Evolutionary conservation across 2,113 vertebrate species (phyloP), one percentile per base, ranked within the genome.

Genomic region (Phalacrocorax pelagicus): DNA sequence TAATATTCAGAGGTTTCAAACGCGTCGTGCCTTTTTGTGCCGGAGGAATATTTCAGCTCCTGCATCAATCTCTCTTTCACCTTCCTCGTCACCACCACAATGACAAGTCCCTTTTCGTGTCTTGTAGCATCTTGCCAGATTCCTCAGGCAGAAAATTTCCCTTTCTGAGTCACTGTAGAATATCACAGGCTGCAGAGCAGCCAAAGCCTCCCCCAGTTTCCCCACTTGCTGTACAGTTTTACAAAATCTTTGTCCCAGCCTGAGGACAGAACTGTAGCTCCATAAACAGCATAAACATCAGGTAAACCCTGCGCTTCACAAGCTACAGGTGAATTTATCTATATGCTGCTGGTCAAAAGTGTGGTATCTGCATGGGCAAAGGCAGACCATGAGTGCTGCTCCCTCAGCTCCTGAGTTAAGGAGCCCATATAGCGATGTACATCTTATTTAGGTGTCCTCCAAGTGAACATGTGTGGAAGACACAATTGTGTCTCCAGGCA

Each of bases 141-240:
- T 78, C 55, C 51, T 94, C 63, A 92, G 81, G 67, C 92, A 91
- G 83, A 84, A 94, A 79, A 81, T 85, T 51, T 84, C 86, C 46
- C 78, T 84, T 86, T 97, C 95, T 94, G 95, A 96, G 79, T 94
- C 94, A 96, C 54, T 16, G 83, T 12, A 85, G 89, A 88, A 66
- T 42, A 81, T 81, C 15, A 1, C 78, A 78, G 38, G 69, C 84
- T 93, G 57, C 11, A 81, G 55, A 88, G 58, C 65, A 90, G 67
- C 46, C 84, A 81, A 71, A 94, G 30, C 59, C 63, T 88, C 77
- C 32, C 30, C 49, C 3, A 0, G 0, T 49, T 89, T 65, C 40
- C 36, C 30, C 55, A 22, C 27, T 21, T 27, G 1, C n/a, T 51
- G 23, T 27, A 8, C 2, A 9, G 16, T 55, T 72, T 84, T 82